Base-by-base conservation (phyloP, 1,140 invertebrate genomes). In the Drosophila baimaii region DNA sequence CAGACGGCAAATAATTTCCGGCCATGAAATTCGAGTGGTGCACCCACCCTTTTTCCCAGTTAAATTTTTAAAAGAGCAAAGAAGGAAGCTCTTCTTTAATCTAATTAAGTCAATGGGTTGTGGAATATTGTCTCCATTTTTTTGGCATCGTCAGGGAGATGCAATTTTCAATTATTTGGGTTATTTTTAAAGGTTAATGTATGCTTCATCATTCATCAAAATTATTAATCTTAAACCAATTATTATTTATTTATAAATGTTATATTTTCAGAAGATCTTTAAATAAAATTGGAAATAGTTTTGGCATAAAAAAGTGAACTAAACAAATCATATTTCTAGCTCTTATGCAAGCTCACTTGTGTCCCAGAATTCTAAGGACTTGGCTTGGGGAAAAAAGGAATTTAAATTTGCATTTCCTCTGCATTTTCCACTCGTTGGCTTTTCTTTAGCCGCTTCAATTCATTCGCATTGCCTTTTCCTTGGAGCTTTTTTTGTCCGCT, bases 1-100 rank as follows among this genome's bases (percentile, higher is more conserved):
- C 83, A 88, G 83, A 88, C 83, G 64, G 61, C 80, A 80, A 77
- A 88, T 84, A 80, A 88, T 89, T 88, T 88, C 83, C 83, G 84
- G 84, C 49, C 76, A 62, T 86, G 79, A 89, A 88, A 89, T 88
- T 79, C 64, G 83, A 86, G 82, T 86, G 78, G 5, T 52, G 69
- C 83, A 85, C 82, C 82, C 82, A 35, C 51, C 19, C 51, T 33
- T 86, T 81, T 49, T 15, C 1, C 4, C 23, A 41, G 3, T 9
- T 12, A 33, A 43, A 27, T 33, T 47, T 52, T 17, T 58, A 21
- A 33, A 33, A 54, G 39, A 59, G 75, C 31, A 66, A 54, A 13
- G 57, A 66, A 41, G 13, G 61, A 69, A 69, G 43, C 76, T 77
- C 83, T 79, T 77, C 83, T 79, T 88, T 88, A 86, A 86, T 86